Percentiles rank a stretch among this genome's conserved stretches.
Evolutionary conservation across 2,888 invertebrate genomes (phyloP).

Genomic region (Cosmia trapezina): DNA sequence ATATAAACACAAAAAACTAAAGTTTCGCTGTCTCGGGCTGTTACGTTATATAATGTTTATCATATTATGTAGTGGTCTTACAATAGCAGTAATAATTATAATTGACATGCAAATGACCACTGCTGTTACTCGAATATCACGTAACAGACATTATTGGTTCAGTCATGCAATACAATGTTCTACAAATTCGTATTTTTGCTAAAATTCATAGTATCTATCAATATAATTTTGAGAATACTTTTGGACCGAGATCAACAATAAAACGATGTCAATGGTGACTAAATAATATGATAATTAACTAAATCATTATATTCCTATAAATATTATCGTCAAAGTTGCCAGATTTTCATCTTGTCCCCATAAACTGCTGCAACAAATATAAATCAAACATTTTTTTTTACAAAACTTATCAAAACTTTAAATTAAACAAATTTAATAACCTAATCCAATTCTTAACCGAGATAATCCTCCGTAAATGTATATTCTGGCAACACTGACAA

Average conservation of each 20-base stretch:
- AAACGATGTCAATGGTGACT: conserved; percentile 35
- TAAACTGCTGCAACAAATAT: conserved; percentile 4
- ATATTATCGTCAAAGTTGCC: conserved; percentile 62
- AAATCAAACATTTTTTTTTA: neutral
- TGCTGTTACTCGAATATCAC: conserved; percentile 50
- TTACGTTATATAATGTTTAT: conserved; percentile 41
- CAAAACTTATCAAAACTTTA: neutral
- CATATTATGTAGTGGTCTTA: conserved; percentile 41
- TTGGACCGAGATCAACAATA: conserved; percentile 63
- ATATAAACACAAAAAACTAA: conserved; percentile 10
- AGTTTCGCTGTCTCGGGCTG: conserved; percentile 25
- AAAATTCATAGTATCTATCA: conserved; percentile 15
- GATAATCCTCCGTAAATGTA: conserved; percentile 6
- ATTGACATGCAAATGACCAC: conserved; percentile 61
- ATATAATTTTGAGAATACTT: conserved; percentile 50
- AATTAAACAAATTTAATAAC: conserved; percentile 4
- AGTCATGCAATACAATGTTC: conserved; percentile 57
- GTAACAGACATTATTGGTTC: conserved; percentile 53
- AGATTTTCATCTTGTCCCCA: conserved; percentile 31
- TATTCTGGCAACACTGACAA: conserved; percentile 65
- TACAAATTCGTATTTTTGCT: conserved; percentile 47
- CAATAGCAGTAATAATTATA: conserved; percentile 61
- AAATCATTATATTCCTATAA: conserved; percentile 35
- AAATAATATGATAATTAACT: conserved; percentile 37
- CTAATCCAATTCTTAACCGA: conserved; percentile 12